Conservation (phyloP, 2,888 invertebrate species). For the Aspidapion aeneum region DNA sequence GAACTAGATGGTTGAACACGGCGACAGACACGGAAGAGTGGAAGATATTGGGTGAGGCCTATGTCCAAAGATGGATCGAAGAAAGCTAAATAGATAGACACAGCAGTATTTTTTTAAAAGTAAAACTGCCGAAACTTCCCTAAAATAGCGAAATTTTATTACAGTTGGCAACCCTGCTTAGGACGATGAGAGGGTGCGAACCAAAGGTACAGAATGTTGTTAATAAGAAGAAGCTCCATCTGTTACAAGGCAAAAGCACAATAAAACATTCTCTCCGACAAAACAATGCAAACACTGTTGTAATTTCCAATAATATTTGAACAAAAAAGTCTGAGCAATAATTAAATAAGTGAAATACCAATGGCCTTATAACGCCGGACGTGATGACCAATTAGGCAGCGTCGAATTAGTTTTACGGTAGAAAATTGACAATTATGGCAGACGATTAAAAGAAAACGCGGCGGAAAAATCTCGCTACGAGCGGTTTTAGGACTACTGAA, state of each 20-base stretch:
- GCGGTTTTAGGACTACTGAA: not conserved
- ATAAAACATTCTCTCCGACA: not conserved
- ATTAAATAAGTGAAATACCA: not conserved
- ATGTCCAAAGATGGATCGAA: too few relatives aligned
- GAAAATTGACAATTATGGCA: not conserved
- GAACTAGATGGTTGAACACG: too few relatives aligned
- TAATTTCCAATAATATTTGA: not conserved
- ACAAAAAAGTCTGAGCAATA: not conserved
- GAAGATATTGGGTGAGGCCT: too few relatives aligned
- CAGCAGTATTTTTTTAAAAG: too few relatives aligned
- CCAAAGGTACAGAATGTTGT: too few relatives aligned
- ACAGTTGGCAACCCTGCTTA: too few relatives aligned
- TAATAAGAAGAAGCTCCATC: not conserved
- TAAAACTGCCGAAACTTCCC: too few relatives aligned
- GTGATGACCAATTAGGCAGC: not conserved
- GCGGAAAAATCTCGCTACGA: not conserved
- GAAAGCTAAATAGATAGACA: too few relatives aligned
- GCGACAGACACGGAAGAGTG: too few relatives aligned
- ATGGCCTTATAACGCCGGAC: not conserved
- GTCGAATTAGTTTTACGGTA: not conserved
- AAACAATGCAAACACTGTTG: not conserved
- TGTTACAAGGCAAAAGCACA: not conserved
- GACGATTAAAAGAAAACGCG: not conserved
- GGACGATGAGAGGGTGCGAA: too few relatives aligned
- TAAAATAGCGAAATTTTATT: too few relatives aligned